Percentiles rank a stretch among this genome's conserved stretches.
Conservation (phyloP, 2,888 invertebrate species). For the Trachelus tabidus region DNA sequence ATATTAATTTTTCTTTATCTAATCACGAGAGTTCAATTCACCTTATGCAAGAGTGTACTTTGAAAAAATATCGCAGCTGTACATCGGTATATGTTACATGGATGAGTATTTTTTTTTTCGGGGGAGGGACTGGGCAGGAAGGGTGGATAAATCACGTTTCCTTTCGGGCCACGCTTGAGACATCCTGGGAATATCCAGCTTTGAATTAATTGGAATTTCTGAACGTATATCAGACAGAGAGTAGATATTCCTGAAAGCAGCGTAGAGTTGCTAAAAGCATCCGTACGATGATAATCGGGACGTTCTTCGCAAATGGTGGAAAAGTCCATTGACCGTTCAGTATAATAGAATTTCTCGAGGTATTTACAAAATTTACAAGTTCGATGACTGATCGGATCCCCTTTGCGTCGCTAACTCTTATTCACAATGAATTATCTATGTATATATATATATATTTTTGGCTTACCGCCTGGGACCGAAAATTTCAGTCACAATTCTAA, state of each 20-base stretch:
- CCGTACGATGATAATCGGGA: not conserved
- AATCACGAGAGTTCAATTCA: not conserved
- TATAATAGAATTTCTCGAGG: slow-evolving; percentile 7
- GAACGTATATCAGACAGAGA: not conserved
- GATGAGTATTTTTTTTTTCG: not conserved
- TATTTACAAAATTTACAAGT: slow-evolving; percentile 15
- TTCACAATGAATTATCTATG: slow-evolving; percentile 1
- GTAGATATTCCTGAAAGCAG: not conserved
- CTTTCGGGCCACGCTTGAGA: not conserved
- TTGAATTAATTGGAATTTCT: not conserved
- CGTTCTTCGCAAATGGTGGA: not conserved
- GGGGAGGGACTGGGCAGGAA: not conserved
- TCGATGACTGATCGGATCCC: not conserved
- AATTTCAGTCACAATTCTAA: not conserved
- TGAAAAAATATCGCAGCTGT: slow-evolving; percentile 12
- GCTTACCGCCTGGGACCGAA: not conserved
- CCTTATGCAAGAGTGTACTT: slow-evolving; percentile 9
- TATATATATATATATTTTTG: slow-evolving; percentile 6
- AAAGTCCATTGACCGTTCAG: slow-evolving; percentile 10
- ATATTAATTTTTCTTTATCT: not conserved
- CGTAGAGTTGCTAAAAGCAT: not conserved
- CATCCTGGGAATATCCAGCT: not conserved
- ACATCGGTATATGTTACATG: slow-evolving; percentile 13
- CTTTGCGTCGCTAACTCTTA: not conserved
- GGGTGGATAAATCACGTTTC: not conserved